Evolutionary conservation across 2,797 vertebrate genomes (phyloP).

Genomic region (Dicrostonyx torquatus): DNA sequence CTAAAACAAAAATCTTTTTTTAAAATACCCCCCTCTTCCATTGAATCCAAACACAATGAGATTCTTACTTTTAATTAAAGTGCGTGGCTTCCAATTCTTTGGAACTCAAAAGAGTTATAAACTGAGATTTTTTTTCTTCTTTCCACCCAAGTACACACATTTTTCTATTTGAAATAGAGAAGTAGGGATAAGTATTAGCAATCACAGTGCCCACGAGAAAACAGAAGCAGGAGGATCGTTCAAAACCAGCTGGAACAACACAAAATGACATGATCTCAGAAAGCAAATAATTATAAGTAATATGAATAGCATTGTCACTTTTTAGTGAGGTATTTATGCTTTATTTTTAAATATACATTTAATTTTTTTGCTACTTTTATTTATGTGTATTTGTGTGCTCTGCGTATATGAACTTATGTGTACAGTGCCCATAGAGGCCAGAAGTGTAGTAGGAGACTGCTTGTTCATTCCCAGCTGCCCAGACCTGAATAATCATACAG

Average conservation of each 20-base stretch:
- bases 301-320: background rate
- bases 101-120: slow-evolving; percentile 17
- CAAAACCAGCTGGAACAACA: background rate
- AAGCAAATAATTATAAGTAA: background rate
- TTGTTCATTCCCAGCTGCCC: too few species aligned
- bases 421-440: background rate
- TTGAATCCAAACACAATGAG: slow-evolving; percentile 64
- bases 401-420: background rate
- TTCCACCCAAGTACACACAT: background rate
- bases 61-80: slow-evolving; percentile 69
- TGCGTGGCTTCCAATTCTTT: slow-evolving; percentile 47
- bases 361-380: background rate
- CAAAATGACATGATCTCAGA: background rate
- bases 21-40: slow-evolving; percentile 4
- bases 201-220: background rate
- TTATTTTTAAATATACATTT: background rate
- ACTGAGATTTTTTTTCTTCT: background rate
- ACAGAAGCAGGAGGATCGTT: background rate
- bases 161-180: background rate
- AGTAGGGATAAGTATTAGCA: background rate
- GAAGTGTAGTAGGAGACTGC: background rate
- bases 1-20: slow-evolving; percentile 72
- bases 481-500: too few species aligned
- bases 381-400: background rate
- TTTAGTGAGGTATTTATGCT: background rate